phyloP scores from a whole-genome alignment of 2,113 vertebrate genomes.

The Grus americana region DNA sequence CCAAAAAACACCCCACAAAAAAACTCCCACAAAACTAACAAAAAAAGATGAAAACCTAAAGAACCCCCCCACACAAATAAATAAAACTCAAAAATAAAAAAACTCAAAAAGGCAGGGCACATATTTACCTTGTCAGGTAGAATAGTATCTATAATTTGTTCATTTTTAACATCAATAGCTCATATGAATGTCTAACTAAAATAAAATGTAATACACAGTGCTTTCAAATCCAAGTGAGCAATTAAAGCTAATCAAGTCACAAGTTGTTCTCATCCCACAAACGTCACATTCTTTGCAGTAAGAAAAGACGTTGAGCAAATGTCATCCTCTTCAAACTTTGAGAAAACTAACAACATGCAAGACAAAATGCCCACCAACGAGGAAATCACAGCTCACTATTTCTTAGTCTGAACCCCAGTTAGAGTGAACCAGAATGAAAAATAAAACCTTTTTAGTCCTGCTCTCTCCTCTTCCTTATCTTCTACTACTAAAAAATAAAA shows the following conservation, averaged over 20 bases:
- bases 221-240: neutral
- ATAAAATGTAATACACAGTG: neutral
- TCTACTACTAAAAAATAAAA: neutral
- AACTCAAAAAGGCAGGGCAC: neutral
- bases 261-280: neutral
- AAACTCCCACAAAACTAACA: neutral
- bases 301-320: neutral
- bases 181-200: neutral
- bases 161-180: neutral
- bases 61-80: neutral
- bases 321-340: neutral
- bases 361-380: neutral
- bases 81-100: no score
- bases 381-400: neutral
- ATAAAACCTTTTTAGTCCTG: neutral
- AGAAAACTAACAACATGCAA: neutral
- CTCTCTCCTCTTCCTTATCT: neutral
- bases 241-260: conserved; percentile 1
- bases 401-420: neutral
- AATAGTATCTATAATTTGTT: neutral
- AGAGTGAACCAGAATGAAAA: neutral
- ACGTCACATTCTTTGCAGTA: neutral
- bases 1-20: neutral
- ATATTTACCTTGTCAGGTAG: neutral
- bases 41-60: neutral